Percentiles rank a stretch among this genome's conserved stretches.
Conservation (phyloP, 2,797 vertebrate species). For the Tadarida brasiliensis region DNA sequence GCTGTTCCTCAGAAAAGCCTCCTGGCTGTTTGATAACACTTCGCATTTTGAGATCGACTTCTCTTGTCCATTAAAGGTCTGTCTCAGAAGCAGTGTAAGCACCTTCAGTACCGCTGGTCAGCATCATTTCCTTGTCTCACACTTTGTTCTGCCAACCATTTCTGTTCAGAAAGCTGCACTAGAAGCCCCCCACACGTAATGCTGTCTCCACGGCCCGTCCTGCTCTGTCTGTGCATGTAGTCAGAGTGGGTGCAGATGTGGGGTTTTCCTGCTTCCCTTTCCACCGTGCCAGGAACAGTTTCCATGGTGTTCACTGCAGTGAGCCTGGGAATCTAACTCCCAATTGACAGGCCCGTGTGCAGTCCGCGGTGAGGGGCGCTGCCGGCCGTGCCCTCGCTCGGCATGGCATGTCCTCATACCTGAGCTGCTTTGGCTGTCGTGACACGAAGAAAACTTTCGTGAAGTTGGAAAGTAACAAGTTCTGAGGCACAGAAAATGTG, state of each 20-base stretch:
- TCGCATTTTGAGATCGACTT: neutral
- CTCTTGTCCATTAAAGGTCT: neutral
- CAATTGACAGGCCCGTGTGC: neutral
- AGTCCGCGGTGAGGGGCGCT: too few relatives aligned
- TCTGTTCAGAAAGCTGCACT: neutral
- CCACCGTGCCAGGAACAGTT: accelerated
- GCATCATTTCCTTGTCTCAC: neutral
- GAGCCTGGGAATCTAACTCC: neutral
- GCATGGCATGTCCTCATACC: neutral
- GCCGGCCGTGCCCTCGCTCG: accelerated
- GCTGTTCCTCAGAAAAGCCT: neutral
- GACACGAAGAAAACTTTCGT: neutral
- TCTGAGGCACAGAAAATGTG: neutral
- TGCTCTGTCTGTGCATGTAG: neutral
- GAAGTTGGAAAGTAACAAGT: neutral
- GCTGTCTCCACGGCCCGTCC: neutral
- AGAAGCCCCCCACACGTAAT: neutral
- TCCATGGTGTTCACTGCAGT: neutral
- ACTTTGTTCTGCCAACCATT: neutral
- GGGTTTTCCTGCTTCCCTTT: neutral
- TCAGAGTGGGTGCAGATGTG: accelerated
- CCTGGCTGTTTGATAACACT: neutral
- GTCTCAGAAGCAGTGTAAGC: neutral
- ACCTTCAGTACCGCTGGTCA: too few relatives aligned
- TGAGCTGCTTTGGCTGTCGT: neutral